These are phyloP conservation scores for Cosmia trapezina DNA, from an alignment of 2,888 invertebrate genomes.

Conservation along the genomic window DNA sequence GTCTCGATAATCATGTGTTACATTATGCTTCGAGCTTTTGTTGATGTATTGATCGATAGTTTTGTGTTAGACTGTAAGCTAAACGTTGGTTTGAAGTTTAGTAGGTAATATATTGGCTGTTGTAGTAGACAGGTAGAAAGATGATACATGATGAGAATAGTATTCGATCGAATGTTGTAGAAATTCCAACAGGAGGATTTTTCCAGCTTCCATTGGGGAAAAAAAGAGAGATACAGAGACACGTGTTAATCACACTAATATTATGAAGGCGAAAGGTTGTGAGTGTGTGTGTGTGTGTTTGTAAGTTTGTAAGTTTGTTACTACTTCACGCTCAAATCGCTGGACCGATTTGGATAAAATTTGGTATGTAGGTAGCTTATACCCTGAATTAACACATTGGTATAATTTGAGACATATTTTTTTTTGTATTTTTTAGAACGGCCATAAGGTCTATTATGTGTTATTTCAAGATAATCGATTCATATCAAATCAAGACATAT, in stretches of 20 bases:
- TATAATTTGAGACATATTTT: no score
- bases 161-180: background rate
- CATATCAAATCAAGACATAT: background rate
- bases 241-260: background rate
- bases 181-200: background rate
- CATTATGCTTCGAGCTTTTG: constrained; percentile 63
- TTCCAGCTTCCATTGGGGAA: background rate
- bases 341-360: no score
- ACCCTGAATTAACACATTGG: no score
- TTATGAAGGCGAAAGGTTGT: no score
- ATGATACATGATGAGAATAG: background rate
- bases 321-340: no score
- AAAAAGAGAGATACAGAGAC: background rate
- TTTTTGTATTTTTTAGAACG: no score
- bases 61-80: background rate
- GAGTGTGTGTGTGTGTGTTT: no score
- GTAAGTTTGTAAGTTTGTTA: no score
- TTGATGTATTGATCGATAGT: constrained; percentile 34
- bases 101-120: background rate
- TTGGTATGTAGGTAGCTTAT: no score
- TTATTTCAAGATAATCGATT: no score
- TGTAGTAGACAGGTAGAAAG: no score
- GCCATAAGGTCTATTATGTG: no score
- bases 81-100: background rate
- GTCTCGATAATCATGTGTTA: constrained; percentile 73